Base-by-base conservation (phyloP, 2,888 invertebrate genomes). In the Ophioninae sp. region DNA sequence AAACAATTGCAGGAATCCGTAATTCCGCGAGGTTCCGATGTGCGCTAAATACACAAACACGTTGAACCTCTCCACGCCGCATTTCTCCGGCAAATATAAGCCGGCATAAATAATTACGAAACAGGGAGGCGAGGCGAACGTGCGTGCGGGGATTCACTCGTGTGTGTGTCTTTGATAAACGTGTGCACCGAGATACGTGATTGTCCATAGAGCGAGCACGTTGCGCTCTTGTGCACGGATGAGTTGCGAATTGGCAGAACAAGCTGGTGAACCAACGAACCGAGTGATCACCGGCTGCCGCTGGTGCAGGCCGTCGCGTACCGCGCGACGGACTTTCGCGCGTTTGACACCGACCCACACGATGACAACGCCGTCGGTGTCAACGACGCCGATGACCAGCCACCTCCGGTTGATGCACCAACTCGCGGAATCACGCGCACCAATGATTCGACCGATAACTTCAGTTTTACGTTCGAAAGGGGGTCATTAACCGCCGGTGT, bases 401-500 rank as follows among this genome's bases (percentile, higher is more conserved):
- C 39, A 7, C 61, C 41, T 10, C 59, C n/a, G 37, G 59, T 21
- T 30, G 57, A 57, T 17, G 13, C 5, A 50, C 13, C 17, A 17
- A 76, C 67, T 20, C 59, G 6, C 59, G 20, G 20, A 59, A 6
- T 20, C 59, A 59, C 20, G 6, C 21, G 20, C 20, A 65, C 70
- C 17, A 13, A 30, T 7, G 64, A 10, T 10, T 23, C 23, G 17
- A 8, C 20, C 8, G 57, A 61, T 56, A 79, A 70, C 67, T 79
- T 81, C 81, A 59, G 73, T 81, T 81, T 76, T 76, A 84, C 81
- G 72, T 50, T 50, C 50, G 50, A 79, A 62, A 79, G 68, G 75
- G 72, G 86, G 85, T 86, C 86, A 81, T 85, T 86, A 86, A 86
- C 86, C 86, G 85, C 72, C 70, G 70, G 83, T 6, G 13, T 3